Base-by-base conservation (phyloP, 2,113 vertebrate species). In the Spheniscus mendiculus region DNA sequence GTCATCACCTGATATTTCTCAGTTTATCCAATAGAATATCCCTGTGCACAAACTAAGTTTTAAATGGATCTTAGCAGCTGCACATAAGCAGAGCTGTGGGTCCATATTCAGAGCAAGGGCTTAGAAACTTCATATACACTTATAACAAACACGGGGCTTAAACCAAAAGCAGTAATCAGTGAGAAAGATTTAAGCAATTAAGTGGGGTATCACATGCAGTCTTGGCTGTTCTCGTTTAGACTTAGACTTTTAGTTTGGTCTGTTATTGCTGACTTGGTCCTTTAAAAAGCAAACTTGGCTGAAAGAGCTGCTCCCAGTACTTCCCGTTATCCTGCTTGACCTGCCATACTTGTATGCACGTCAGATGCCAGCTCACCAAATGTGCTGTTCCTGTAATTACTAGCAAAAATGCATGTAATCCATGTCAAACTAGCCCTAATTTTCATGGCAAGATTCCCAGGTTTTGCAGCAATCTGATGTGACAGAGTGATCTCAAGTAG, bases 271-370 rank as follows among this genome's bases (percentile, higher is more conserved):
- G 62, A 89, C 29, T 72, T 66, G 45, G 61, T 87, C 61, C 63
- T 89, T 92, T 81, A 42, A 71, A 87, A 87, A 84, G 29, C 49
- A 82, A 87, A 49, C 44, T 40, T 71, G 38, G 11, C 78, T 85
- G 53, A 73, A 85, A 77, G 52, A 81, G 34, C 74, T 50, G 62
- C 58, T 93, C 29, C 70, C 62, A 59, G 58, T 73, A 72, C 66
- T 85, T 97, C 71, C 89, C 27, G 3, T 96, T 86, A 86, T 88
- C 83, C 55, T 70, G 52, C 47, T 62, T 94, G 95, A 95, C 86
- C 95, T 72, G 45, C 50, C 78, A 88, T 91, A 66, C 32, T 72
- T 83, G 58, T 47, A 55, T 16, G n/a, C 82, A 58, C 4, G 0
- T 72, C 58, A 85, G 82, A 69, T 65, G 70, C 83, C 91, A 94